These are phyloP conservation scores for Biston betularia DNA, from an alignment of 2,888 invertebrate species.

Conservation along the genomic window DNA sequence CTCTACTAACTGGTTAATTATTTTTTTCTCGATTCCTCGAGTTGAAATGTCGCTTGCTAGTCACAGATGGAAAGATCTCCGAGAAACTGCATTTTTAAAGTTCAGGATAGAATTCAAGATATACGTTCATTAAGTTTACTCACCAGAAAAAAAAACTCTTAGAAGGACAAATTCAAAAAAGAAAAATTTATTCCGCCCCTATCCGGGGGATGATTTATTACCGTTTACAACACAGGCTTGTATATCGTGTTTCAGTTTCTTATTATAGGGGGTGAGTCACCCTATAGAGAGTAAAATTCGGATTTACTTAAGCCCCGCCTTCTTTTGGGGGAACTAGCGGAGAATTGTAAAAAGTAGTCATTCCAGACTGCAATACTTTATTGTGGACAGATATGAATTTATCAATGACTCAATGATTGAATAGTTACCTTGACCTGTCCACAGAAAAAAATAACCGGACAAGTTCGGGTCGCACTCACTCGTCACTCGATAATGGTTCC, in stretches of 20 bases:
- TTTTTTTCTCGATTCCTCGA: conserved; percentile 31
- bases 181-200: conserved; percentile 64
- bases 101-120: conserved; percentile 38
- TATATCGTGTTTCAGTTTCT: conserved; percentile 75
- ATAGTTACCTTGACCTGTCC: conserved; percentile 1
- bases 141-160: neutral
- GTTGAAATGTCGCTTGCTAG: conserved; percentile 36
- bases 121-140: conserved; percentile 4
- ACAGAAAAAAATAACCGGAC: neutral
- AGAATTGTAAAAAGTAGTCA: neutral
- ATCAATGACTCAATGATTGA: neutral
- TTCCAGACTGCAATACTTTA: neutral
- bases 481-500: no score
- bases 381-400: neutral
- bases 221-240: conserved; percentile 63
- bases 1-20: conserved; percentile 19
- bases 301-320: conserved; percentile 20
- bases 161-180: conserved; percentile 42
- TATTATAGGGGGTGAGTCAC: conserved; percentile 68
- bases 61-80: conserved; percentile 40
- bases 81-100: conserved; percentile 34
- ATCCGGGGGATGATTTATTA: conserved; percentile 74
- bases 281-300: conserved; percentile 53
- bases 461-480: no score
- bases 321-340: conserved; percentile 4